Evolutionary conservation across 1,140 invertebrate species (phyloP), one percentile per base, ranked within the genome.

Genomic region (Papilio machaon): DNA sequence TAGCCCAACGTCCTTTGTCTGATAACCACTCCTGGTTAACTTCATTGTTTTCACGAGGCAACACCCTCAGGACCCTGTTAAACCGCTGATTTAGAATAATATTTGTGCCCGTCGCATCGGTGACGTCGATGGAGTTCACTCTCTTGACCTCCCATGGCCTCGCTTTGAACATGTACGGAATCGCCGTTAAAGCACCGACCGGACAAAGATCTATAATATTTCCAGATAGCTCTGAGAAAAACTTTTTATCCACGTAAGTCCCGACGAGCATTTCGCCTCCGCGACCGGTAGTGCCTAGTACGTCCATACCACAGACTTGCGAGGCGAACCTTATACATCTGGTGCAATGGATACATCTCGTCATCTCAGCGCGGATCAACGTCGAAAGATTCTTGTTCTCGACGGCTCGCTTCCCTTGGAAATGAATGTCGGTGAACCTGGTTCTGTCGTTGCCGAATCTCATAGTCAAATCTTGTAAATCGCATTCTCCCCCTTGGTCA

Each of bases 131-230:
- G 49, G 95, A 95, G 89, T 97, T 96, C 9, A 96, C 96, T 91
- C 95, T 96, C 76, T 95, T 90, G 2, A 96, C 90, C 90, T 96
- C 96, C 96, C 96, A 96, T 0, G 96, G 96, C 76, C 96, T 91
- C n/a, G 96, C 95, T 84, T 95, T 96, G 91, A 98, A 97, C 89
- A 98, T 97, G 89, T 99, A 99, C 0, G 99, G 99, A 93, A 99
- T 99, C 80, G 98, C 98, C 15, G 99, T 99, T 10, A 99, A 94
- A 13, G 99, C 99, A 80, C 99, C 99, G 35, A 99, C 99, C 54
- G 99, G 99, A 93, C 99, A 99, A 73, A 99, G 95, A 95, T 99
- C 99, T 87, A 99, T 99, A 30, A 99, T 97, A 92, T 99, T 99
- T 58, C 99, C 99, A 76, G 99, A 99, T 15, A 99, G 95, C 95